These are phyloP conservation scores for Alosa alosa DNA, from an alignment of 2,113 vertebrate genomes.

Conservation along the genomic window DNA sequence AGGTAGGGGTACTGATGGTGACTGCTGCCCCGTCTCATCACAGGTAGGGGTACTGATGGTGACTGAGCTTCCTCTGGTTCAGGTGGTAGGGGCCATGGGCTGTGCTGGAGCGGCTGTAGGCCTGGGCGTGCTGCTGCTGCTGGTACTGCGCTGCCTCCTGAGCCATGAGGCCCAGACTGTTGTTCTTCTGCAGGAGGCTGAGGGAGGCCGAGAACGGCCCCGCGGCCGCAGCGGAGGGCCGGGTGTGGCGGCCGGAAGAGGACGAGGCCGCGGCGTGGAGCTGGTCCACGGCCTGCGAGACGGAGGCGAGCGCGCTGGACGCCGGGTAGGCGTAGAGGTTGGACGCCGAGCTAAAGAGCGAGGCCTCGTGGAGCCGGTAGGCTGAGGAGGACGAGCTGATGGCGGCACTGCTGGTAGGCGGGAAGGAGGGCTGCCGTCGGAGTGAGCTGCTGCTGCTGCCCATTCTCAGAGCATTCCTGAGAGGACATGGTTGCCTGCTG, in stretches of 20 bases:
- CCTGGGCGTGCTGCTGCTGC: slow-evolving; percentile 75
- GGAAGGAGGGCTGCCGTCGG: slow-evolving; percentile 85
- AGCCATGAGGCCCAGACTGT: slow-evolving; percentile 67
- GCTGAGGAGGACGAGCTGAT: slow-evolving; percentile 82
- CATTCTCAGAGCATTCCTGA: slow-evolving; percentile 74
- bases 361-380: slow-evolving; percentile 86
- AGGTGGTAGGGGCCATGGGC: slow-evolving; percentile 82
- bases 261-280: slow-evolving; percentile 80
- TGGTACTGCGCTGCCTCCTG: slow-evolving; percentile 83
- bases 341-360: slow-evolving; percentile 85
- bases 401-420: slow-evolving; percentile 64
- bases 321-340: slow-evolving; percentile 92
- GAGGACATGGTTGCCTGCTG: slow-evolving; percentile 82
- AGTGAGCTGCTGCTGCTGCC: slow-evolving; percentile 76
- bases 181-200: slow-evolving; percentile 88
- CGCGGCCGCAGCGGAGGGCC: slow-evolving; percentile 65
- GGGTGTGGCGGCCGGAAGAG: slow-evolving; percentile 74
- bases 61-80: slow-evolving; percentile 90
- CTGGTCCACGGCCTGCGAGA: slow-evolving; percentile 91
- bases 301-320: slow-evolving; percentile 83
- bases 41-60: slow-evolving; percentile 92
- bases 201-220: slow-evolving; percentile 78
- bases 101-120: slow-evolving; percentile 73
- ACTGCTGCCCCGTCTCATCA: slow-evolving; percentile 64
- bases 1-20: slow-evolving; percentile 94